Conservation (phyloP, 2,797 vertebrate genomes). For the Pangasius sanitwongsei region DNA sequence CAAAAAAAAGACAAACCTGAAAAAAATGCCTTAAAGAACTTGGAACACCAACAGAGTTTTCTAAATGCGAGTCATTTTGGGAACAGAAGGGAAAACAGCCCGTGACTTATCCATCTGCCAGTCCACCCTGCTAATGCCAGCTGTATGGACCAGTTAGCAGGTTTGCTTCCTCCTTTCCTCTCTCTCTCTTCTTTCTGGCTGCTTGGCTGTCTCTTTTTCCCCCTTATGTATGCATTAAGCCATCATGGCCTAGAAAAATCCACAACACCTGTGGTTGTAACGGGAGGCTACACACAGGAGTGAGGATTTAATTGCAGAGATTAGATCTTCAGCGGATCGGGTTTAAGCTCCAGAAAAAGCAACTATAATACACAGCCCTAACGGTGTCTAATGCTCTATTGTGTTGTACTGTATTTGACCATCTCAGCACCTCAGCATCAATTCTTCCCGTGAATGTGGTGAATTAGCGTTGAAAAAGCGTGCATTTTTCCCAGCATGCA, state of each 20-base stretch:
- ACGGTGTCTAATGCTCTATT: neutral
- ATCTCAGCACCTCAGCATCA: neutral
- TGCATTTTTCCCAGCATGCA: neutral
- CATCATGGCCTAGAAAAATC: conserved; percentile 5
- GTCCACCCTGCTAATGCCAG: conserved; percentile 45
- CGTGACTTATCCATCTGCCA: conserved; percentile 52
- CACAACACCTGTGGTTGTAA: conserved; percentile 34
- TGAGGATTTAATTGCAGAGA: conserved; percentile 30
- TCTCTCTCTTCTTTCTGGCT: neutral
- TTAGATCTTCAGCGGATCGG: conserved; percentile 24
- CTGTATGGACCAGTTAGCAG: conserved; percentile 46
- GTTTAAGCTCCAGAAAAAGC: conserved; percentile 22
- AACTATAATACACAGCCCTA: neutral
- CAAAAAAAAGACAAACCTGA: neutral
- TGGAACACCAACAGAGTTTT: conserved; percentile 25
- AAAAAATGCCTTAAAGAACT: neutral
- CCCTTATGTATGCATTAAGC: conserved; percentile 28
- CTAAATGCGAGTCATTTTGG: conserved; percentile 35
- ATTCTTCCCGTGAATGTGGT: conserved; percentile 8
- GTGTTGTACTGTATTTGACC: neutral
- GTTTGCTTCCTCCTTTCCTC: neutral
- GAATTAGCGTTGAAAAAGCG: neutral
- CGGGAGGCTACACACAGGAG: conserved; percentile 11
- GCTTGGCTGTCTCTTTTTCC: neutral
- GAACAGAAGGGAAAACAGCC: conserved; percentile 40